Evolutionary conservation across 2,113 vertebrate genomes (phyloP), one percentile per base, ranked within the genome.

Genomic region (Hirundichthys speculiger): DNA sequence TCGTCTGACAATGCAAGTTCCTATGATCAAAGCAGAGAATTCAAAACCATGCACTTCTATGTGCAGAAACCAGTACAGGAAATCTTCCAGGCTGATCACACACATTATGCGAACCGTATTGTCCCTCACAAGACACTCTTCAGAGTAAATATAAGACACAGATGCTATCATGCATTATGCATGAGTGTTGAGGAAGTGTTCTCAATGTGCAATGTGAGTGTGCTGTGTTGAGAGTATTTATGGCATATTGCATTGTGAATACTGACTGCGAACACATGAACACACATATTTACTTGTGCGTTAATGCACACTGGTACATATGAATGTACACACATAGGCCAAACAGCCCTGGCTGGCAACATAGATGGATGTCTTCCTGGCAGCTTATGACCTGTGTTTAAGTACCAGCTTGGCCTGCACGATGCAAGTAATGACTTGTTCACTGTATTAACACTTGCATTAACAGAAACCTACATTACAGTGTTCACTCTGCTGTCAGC

Each of bases 111-210:
- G 63, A n/a, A 64, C 38, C 64, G 62, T 82, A 71, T 77, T 70
- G 74, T 68, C 51, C 62, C 77, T 68, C 73, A 48, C 67, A 80
- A 86, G 71, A 72, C 78, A 60, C 80, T 64, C 40, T 25, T 24
- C 57, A 60, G 61, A 53, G 73, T 64, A 56, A 75, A 85, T 79
- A 64, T 50, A 70, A 80, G 64, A 73, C 60, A 64, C 86, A 85
- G 82, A 85, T 80, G 80, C 80, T 77, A 58, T 61, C 77, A 86
- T 91, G 69, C 80, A 89, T 88, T 77, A 91, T 92, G 80, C 81
- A 91, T 86, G 65, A 88, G 70, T 49, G 19, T 67, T 65, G 76
- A 73, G 74, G 75, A 82, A 85, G 79, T 76, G 83, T 88, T 83
- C 83, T 81, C 83, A 72, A 80, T 79, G 71, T 76, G 78, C 56